Conservation (phyloP, 1,140 invertebrate genomes). For the Philopotamus ludificatus region DNA sequence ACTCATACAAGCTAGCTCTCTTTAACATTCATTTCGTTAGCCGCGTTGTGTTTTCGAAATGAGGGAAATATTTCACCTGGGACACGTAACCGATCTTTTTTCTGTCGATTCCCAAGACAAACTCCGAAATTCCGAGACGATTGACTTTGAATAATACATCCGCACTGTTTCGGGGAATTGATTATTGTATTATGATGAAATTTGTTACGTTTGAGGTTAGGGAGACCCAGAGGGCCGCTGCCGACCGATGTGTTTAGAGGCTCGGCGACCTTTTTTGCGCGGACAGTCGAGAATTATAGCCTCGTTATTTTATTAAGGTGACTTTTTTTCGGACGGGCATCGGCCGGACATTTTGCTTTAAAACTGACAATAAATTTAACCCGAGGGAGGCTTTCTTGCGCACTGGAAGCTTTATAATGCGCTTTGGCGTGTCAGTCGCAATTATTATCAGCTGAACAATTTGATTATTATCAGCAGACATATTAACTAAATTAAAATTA, state of each 20-base stretch:
- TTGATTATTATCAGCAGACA: too few species aligned
- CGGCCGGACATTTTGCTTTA: conserved; percentile 11
- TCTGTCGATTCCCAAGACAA: too few species aligned
- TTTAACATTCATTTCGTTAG: neutral
- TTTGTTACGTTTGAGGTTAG: too few species aligned
- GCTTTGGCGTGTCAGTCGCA: too few species aligned
- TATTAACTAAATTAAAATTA: too few species aligned
- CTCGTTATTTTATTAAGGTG: conserved; percentile 37
- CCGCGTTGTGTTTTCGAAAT: conserved; percentile 20
- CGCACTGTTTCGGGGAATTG: neutral
- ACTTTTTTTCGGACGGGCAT: conserved; percentile 22
- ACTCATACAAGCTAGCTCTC: neutral
- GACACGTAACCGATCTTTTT: neutral
- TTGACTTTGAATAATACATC: too few species aligned
- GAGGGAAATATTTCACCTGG: conserved; percentile 26
- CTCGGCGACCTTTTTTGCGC: conserved; percentile 14
- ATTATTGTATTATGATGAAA: neutral
- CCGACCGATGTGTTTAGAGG: neutral
- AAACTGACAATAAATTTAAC: conserved; percentile 20
- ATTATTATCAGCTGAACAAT: too few species aligned
- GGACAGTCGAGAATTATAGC: conserved; percentile 33
- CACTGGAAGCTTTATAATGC: too few species aligned
- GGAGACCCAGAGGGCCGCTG: too few species aligned
- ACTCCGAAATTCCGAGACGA: too few species aligned
- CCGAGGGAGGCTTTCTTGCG: neutral